These are phyloP conservation scores for Chelon auratus DNA, from an alignment of 2,797 vertebrate genomes.

Conservation along the genomic window DNA sequence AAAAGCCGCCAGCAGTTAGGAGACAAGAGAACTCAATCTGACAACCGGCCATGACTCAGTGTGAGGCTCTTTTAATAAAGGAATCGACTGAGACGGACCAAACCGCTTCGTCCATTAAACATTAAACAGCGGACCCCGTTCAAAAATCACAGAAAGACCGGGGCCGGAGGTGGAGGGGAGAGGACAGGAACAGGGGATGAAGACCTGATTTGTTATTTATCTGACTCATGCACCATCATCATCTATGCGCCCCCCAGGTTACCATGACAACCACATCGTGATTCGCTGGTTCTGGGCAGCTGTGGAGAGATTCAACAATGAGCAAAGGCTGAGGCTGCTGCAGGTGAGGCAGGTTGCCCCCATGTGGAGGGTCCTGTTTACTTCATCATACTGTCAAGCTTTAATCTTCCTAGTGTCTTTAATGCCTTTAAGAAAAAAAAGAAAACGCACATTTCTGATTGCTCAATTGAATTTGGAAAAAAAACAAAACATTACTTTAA, in stretches of 20 bases:
- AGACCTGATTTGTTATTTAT: conserved; percentile 55
- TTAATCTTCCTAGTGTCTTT: background rate
- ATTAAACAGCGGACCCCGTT: conserved; percentile 59
- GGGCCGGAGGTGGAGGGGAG: background rate
- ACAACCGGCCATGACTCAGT: conserved; percentile 44
- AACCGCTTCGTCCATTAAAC: conserved; percentile 58
- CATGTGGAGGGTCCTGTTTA: conserved; percentile 38
- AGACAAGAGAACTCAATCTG: conserved; percentile 40
- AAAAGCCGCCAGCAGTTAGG: conserved; percentile 51
- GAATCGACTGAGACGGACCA: conserved; percentile 56
- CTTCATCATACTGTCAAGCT: background rate
- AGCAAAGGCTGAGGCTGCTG: conserved; percentile 94
- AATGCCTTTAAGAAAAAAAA: too few species aligned
- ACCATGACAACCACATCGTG: conserved; percentile 99
- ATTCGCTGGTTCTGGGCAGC: conserved; percentile 99
- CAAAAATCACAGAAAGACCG: conserved; percentile 22
- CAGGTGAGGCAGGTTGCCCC: conserved; percentile 82
- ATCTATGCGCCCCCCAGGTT: conserved; percentile 83
- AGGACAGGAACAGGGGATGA: background rate
- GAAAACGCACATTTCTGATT: too few species aligned
- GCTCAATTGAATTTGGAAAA: too few species aligned
- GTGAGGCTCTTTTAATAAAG: conserved; percentile 67
- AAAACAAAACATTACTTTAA: too few species aligned
- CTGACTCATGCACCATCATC: conserved; percentile 67
- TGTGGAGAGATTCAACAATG: conserved; percentile 98